Evolutionary conservation across 2,888 invertebrate species (phyloP).

Genomic region (Argynnis bischoffii): DNA sequence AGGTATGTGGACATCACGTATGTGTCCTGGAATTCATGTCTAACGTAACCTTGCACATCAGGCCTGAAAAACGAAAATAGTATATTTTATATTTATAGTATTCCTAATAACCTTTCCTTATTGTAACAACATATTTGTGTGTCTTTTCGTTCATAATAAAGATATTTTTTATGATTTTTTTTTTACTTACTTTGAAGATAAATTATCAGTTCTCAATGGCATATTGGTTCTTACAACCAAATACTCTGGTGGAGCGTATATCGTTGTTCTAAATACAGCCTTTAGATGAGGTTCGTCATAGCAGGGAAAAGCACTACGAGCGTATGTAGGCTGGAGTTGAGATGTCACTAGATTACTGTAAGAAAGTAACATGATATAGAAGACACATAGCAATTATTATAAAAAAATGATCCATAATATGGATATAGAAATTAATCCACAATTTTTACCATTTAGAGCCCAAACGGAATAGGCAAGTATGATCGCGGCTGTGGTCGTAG

Average conservation of each 20-base stretch:
- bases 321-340: slow-evolving; percentile 85
- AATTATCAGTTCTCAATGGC: slow-evolving; percentile 53
- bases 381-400: background rate
- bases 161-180: background rate
- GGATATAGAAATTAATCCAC: no score
- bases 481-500: no score
- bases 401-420: no score
- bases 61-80: slow-evolving; percentile 48
- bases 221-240: slow-evolving; percentile 67
- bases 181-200: slow-evolving; percentile 57
- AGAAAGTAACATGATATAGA: slow-evolving; percentile 23
- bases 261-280: slow-evolving; percentile 84
- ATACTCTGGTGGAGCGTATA: slow-evolving; percentile 77
- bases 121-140: background rate
- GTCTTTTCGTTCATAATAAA: no score
- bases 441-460: no score
- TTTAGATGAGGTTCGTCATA: slow-evolving; percentile 88
- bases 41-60: slow-evolving; percentile 52
- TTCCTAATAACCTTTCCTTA: background rate
- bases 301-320: slow-evolving; percentile 88
- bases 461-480: no score
- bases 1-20: slow-evolving; percentile 90
- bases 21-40: slow-evolving; percentile 77
- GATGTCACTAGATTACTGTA: slow-evolving; percentile 84
- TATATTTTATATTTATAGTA: background rate